Conservation (phyloP, 2,888 invertebrate genomes). For the Noctua fimbriata region DNA sequence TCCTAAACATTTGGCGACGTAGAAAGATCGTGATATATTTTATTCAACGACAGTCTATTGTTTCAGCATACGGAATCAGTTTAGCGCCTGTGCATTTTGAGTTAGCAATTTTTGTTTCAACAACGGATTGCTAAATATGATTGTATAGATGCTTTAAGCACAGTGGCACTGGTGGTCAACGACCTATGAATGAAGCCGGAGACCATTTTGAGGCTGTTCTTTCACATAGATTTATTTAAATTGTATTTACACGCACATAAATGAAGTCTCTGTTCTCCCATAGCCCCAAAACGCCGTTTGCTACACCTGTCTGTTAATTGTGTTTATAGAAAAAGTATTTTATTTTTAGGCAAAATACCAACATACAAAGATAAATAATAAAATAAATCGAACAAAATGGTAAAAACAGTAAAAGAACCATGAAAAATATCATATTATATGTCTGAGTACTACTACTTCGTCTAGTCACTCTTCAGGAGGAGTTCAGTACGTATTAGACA, state of each 20-base stretch:
- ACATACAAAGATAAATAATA: no score
- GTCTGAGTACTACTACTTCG: no score
- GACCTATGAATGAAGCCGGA: neutral
- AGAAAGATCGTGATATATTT: conserved; percentile 25
- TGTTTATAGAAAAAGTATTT: no score
- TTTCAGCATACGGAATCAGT: conserved; percentile 13
- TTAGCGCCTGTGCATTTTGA: conserved; percentile 33
- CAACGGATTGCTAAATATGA: neutral
- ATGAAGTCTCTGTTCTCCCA: neutral
- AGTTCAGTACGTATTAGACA: neutral
- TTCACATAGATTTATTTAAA: neutral
- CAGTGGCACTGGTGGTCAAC: no score
- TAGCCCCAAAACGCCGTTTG: neutral
- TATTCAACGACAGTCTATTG: conserved; percentile 29
- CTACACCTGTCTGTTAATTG: neutral
- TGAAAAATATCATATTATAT: no score
- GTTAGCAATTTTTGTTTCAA: conserved; percentile 21
- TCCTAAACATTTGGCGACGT: conserved; percentile 16
- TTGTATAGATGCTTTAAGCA: neutral
- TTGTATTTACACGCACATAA: neutral
- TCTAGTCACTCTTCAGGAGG: no score
- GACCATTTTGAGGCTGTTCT: neutral
- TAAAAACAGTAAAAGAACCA: no score
- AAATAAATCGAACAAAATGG: no score
- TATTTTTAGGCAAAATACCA: no score